Base-by-base conservation (phyloP, 2,797 vertebrate genomes). In the Salarias fasciatus region DNA sequence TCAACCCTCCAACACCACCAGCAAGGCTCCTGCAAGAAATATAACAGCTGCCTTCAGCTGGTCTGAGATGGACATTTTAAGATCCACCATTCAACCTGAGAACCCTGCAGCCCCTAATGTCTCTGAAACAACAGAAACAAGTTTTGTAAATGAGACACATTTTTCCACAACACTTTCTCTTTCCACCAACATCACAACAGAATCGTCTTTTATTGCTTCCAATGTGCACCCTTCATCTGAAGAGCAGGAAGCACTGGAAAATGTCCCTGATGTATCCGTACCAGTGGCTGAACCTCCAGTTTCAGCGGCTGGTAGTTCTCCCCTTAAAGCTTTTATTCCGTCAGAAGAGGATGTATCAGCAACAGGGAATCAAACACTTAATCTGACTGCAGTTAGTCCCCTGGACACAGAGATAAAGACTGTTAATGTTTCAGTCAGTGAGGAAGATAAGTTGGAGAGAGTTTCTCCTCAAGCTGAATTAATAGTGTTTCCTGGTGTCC, bases 31-130 rank as follows among this genome's bases (percentile, higher is more conserved):
- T 0, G 38, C 29, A 12, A 38, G 8, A 36, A 40, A 41, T 18
- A 14, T 51, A 0, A 2, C 11, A 11, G 38, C 57, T 15, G 13
- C 48, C 1, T 13, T 40, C 24, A 72, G 67, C 56, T 55, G 41
- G 13, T 37, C 44, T 7, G 52, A 72, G 35, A 66, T 10, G 0
- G 30, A 15, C 6, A 37, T 5, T 43, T 59, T 55, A 30, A 73
- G 37, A 11, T 68, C 72, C 0, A 0, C 43, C 3, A 6, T 67
- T 51, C 53, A 56, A 36, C 8, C 47, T 10, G 47, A 67, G 40
- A 53, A 15, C 30, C 72, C 84, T 30, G 73, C 77, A 51, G 43
- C 14, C 53, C 36, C 68, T 43, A 44, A 29, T 11, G 38, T 71
- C 13, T 3, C 30, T 57, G 59, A 54, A 36, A 35, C 45, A 57